A percentile compares a stretch with the other conserved stretches of the same genome.
Conservation (phyloP, 2,888 invertebrate species). For the Baronia brevicornis region DNA sequence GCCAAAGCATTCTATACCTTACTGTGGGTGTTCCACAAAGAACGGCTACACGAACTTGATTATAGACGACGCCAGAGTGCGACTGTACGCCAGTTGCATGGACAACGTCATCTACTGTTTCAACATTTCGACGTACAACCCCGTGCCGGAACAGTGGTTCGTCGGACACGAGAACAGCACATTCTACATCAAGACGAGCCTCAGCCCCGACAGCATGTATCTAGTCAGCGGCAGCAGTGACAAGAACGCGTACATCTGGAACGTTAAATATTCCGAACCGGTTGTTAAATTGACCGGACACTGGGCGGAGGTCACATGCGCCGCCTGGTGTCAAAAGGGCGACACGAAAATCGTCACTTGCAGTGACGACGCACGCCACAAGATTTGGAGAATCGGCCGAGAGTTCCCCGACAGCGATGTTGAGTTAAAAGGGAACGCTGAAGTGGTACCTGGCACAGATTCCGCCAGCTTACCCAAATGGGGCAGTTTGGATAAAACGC, state of each 20-base stretch:
- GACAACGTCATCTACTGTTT: slow-evolving; percentile 91
- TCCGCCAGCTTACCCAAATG: slow-evolving; percentile 36
- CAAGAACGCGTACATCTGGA: slow-evolving; percentile 91
- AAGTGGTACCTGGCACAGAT: slow-evolving; percentile 31
- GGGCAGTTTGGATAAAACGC: slow-evolving; percentile 60
- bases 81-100: slow-evolving; percentile 90
- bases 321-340: slow-evolving; percentile 82
- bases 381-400: slow-evolving; percentile 82
- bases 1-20: slow-evolving; percentile 83
- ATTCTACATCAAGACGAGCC: slow-evolving; percentile 88
- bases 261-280: slow-evolving; percentile 78
- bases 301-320: slow-evolving; percentile 89
- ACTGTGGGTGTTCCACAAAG: slow-evolving; percentile 80
- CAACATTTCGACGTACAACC: slow-evolving; percentile 81
- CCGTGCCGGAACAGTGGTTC: slow-evolving; percentile 79
- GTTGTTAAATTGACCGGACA: slow-evolving; percentile 84
- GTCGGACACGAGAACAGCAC: slow-evolving; percentile 86
- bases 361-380: slow-evolving; percentile 87
- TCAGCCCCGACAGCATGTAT: slow-evolving; percentile 88
- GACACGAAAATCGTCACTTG: slow-evolving; percentile 84
- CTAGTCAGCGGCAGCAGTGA: slow-evolving; percentile 93
- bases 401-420: slow-evolving; percentile 49
- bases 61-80: slow-evolving; percentile 80
- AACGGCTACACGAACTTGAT: slow-evolving; percentile 86
- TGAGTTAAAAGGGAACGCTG: slow-evolving; percentile 49